phyloP scores from a whole-genome alignment of 2,113 vertebrate species.

The Macrotus californicus region DNA sequence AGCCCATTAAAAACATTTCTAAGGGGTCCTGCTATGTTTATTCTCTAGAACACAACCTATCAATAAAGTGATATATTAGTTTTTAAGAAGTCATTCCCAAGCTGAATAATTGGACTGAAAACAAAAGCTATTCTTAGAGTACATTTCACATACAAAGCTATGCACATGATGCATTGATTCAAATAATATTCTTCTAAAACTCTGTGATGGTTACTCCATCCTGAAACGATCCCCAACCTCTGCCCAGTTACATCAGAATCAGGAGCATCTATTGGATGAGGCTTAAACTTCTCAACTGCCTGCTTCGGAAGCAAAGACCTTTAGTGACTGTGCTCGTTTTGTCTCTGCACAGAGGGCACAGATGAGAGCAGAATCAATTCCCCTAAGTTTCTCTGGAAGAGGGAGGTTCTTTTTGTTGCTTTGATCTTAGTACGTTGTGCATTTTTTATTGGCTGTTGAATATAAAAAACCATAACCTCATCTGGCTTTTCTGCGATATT shows the following conservation, averaged over 20 bases:
- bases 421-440: slow-evolving; percentile 57
- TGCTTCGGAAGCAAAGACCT: slow-evolving; percentile 37
- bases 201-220: slow-evolving; percentile 61
- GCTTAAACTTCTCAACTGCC: slow-evolving; percentile 3
- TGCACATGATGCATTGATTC: slow-evolving; percentile 62
- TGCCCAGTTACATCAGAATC: slow-evolving; percentile 64
- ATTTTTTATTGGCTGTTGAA: slow-evolving; percentile 60
- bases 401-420: slow-evolving; percentile 47
- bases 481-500: slow-evolving; percentile 38
- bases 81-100: slow-evolving; percentile 63
- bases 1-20: slow-evolving; percentile 64
- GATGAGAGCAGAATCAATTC: slow-evolving; percentile 40
- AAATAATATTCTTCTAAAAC: slow-evolving; percentile 59
- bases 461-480: slow-evolving; percentile 40
- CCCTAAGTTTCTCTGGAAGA: slow-evolving; percentile 31
- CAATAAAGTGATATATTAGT: slow-evolving; percentile 67
- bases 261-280: slow-evolving; percentile 62
- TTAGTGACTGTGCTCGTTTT: slow-evolving; percentile 26
- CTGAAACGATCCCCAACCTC: slow-evolving; percentile 54
- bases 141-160: slow-evolving; percentile 37
- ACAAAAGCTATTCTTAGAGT: slow-evolving; percentile 64
- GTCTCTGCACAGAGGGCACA: slow-evolving; percentile 11
- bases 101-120: slow-evolving; percentile 66
- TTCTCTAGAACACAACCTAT: slow-evolving; percentile 57
- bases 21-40: slow-evolving; percentile 52